Evolutionary conservation across 2,888 invertebrate genomes (phyloP).

Genomic region (Leuctra nigra): DNA sequence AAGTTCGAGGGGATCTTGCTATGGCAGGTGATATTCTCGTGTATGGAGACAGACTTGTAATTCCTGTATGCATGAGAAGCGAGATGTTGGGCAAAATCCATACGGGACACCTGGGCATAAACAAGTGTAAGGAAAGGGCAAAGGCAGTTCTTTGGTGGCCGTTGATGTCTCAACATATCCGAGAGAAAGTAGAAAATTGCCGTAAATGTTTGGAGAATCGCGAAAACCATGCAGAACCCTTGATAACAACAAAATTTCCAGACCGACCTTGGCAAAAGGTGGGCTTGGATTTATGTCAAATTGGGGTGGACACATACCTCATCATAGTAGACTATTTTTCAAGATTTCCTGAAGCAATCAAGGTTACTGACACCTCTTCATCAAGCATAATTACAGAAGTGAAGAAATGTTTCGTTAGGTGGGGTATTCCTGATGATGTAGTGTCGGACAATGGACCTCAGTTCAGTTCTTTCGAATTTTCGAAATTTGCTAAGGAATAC

Average conservation of each 20-base stretch:
- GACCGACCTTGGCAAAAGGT: conserved; percentile 31
- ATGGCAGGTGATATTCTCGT: neutral
- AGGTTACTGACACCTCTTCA: neutral
- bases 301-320: conserved; percentile 26
- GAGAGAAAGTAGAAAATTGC: conserved; percentile 26
- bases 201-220: conserved; percentile 26
- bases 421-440: conserved; percentile 32
- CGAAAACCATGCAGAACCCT: conserved; percentile 24
- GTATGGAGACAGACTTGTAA: neutral
- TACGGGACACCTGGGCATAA: conserved; percentile 20
- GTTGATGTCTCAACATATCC: conserved; percentile 15
- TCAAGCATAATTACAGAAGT: conserved; percentile 21
- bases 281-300: conserved; percentile 29
- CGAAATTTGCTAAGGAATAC: conserved; percentile 28
- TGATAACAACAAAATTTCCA: conserved; percentile 28
- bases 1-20: neutral
- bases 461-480: conserved; percentile 33
- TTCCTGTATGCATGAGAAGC: neutral
- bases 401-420: conserved; percentile 33
- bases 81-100: conserved; percentile 18
- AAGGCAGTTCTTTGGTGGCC: conserved; percentile 11
- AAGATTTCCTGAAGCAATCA: conserved; percentile 27
- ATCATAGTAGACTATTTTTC: conserved; percentile 31
- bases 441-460: conserved; percentile 30
- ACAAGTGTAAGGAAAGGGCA: conserved; percentile 20